phyloP scores from a whole-genome alignment of 2,113 vertebrate species.

The Brachypodius melanocephalos region DNA sequence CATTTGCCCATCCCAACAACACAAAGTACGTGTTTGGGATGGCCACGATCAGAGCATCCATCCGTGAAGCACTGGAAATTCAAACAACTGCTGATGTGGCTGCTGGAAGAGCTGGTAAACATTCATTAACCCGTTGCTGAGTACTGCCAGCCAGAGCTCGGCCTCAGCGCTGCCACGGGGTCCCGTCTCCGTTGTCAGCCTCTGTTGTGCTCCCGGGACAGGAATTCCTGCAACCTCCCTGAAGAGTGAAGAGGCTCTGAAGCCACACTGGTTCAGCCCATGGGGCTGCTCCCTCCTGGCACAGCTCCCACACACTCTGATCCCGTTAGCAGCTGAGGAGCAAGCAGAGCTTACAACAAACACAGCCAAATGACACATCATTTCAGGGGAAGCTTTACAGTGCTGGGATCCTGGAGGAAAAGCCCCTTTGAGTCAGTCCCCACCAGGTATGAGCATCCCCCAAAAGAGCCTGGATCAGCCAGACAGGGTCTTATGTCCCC shows the following conservation, averaged over 20 bases:
- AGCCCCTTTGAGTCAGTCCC: background rate
- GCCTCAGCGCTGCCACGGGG: rapidly evolving
- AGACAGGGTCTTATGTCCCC: background rate
- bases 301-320: rapidly evolving
- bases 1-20: background rate
- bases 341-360: background rate
- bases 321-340: background rate
- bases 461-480: background rate
- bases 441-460: rapidly evolving
- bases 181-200: rapidly evolving
- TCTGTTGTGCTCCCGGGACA: rapidly evolving
- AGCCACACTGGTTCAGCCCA: background rate
- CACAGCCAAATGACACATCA: background rate
- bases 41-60: background rate
- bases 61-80: background rate
- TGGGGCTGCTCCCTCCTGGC: background rate
- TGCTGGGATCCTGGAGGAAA: background rate
- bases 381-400: background rate
- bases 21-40: rapidly evolving
- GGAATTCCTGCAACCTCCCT: background rate
- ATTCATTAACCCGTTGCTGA: background rate
- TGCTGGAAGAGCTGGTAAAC: background rate
- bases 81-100: background rate
- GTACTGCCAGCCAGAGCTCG: background rate
- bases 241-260: background rate